Percentiles rank a stretch among this genome's conserved stretches.
phyloP scores from a whole-genome alignment of 2,797 vertebrate genomes.

The Yasuhikotakia modesta region DNA sequence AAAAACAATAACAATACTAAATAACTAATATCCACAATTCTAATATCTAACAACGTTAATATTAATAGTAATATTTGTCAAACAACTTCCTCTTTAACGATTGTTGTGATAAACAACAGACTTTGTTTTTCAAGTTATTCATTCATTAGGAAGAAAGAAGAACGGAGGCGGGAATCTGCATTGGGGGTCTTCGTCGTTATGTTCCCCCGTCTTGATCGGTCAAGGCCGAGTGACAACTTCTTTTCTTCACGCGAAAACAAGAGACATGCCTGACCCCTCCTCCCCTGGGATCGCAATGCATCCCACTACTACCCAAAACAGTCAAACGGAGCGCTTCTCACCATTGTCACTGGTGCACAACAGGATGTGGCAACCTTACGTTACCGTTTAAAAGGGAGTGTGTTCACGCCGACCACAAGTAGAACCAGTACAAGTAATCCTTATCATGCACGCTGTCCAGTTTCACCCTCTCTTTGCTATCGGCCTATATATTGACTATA shows the following conservation, averaged over 20 bases:
- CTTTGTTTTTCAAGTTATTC: neutral
- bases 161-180: constrained; percentile 54
- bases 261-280: constrained; percentile 68
- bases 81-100: neutral
- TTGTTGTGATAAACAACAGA: neutral
- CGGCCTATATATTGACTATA: neutral
- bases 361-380: constrained; percentile 75
- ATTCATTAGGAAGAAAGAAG: constrained; percentile 39
- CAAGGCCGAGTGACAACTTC: constrained; percentile 77
- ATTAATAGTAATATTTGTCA: no score
- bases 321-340: constrained; percentile 38
- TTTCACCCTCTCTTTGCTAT: neutral
- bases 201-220: constrained; percentile 49
- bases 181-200: constrained; percentile 40
- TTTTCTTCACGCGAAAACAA: constrained; percentile 65
- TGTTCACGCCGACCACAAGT: constrained; percentile 54
- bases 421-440: constrained; percentile 54
- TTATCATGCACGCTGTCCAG: constrained; percentile 34
- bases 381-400: constrained; percentile 45
- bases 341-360: constrained; percentile 70
- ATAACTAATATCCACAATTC: neutral
- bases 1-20: neutral
- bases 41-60: neutral
- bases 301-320: constrained; percentile 55
- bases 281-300: constrained; percentile 56